These are phyloP conservation scores for Tigriopus japonicus DNA, from an alignment of 1,140 invertebrate genomes.

Conservation along the genomic window DNA sequence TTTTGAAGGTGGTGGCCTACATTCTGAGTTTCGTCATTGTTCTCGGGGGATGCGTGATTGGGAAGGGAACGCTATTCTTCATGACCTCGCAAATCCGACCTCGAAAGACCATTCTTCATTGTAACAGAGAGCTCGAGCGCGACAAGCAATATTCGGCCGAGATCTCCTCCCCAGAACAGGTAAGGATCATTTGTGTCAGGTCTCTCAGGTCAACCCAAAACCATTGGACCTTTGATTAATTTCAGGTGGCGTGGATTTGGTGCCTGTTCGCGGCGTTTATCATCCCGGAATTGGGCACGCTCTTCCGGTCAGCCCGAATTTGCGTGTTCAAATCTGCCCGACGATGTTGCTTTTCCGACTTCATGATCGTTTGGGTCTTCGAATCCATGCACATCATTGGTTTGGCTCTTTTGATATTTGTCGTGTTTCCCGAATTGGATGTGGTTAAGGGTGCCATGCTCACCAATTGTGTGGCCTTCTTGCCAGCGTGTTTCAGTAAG, in stretches of 20 bases:
- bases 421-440: slow-evolving; percentile 70
- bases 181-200: background rate
- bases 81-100: slow-evolving; percentile 72
- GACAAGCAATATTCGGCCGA: slow-evolving; percentile 11
- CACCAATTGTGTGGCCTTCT: slow-evolving; percentile 75
- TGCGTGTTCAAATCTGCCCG: slow-evolving; percentile 74
- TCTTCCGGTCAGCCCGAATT: slow-evolving; percentile 62
- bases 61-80: slow-evolving; percentile 66
- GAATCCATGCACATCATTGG: slow-evolving; percentile 73
- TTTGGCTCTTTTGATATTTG: slow-evolving; percentile 58
- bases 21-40: slow-evolving; percentile 64
- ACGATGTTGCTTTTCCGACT: slow-evolving; percentile 38
- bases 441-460: slow-evolving; percentile 80
- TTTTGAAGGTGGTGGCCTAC: slow-evolving; percentile 67
- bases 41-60: slow-evolving; percentile 53
- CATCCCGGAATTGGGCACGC: slow-evolving; percentile 63
- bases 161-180: slow-evolving; percentile 11
- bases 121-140: slow-evolving; percentile 41
- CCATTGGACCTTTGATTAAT: background rate
- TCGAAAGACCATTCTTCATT: slow-evolving; percentile 50
- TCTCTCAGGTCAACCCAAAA: slow-evolving; percentile 1
- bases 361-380: slow-evolving; percentile 49
- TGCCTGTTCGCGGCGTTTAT: slow-evolving; percentile 65
- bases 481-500: slow-evolving; percentile 53
- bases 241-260: slow-evolving; percentile 68